Conservation (phyloP, 2,888 invertebrate species). For the Eledona agricola region DNA sequence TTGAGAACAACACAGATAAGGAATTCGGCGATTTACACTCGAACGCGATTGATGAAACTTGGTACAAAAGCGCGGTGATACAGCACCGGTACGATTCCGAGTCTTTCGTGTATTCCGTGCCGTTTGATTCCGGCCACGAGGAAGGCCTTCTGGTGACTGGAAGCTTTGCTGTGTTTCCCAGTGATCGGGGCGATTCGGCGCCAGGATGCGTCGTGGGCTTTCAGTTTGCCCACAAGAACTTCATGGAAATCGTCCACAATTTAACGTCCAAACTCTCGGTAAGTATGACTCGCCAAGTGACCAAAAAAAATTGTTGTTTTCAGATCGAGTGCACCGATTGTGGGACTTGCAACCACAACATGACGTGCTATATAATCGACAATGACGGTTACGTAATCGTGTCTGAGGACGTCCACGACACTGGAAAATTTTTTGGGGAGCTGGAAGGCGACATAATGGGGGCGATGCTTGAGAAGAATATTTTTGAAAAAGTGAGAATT, state of each 20-base stretch:
- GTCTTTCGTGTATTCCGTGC: constrained; percentile 81
- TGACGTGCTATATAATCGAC: constrained; percentile 90
- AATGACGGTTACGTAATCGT: constrained; percentile 89
- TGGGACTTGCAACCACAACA: constrained; percentile 69
- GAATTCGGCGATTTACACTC: constrained; percentile 81
- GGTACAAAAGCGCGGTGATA: constrained; percentile 90
- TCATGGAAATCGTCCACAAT: constrained; percentile 75
- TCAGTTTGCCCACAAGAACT: constrained; percentile 77
- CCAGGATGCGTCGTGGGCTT: constrained; percentile 91
- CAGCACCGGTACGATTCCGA: constrained; percentile 81
- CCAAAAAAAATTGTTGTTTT: constrained; percentile 11
- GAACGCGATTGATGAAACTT: constrained; percentile 85
- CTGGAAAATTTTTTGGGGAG: constrained; percentile 88
- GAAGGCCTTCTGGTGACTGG: constrained; percentile 77
- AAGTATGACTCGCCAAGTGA: no score
- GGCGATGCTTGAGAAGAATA: constrained; percentile 73
- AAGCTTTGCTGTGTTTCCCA: constrained; percentile 84
- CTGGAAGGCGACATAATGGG: constrained; percentile 81
- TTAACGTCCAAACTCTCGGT: constrained; percentile 69
- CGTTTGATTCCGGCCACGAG: constrained; percentile 64
- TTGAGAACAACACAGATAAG: constrained; percentile 52
- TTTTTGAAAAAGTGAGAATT: constrained; percentile 79
- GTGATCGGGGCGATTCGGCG: constrained; percentile 77
- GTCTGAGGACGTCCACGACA: constrained; percentile 72
- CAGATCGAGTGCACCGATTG: constrained; percentile 64